Evolutionary conservation across 2,888 invertebrate genomes (phyloP).

Genomic region (Cepaea hortensis): DNA sequence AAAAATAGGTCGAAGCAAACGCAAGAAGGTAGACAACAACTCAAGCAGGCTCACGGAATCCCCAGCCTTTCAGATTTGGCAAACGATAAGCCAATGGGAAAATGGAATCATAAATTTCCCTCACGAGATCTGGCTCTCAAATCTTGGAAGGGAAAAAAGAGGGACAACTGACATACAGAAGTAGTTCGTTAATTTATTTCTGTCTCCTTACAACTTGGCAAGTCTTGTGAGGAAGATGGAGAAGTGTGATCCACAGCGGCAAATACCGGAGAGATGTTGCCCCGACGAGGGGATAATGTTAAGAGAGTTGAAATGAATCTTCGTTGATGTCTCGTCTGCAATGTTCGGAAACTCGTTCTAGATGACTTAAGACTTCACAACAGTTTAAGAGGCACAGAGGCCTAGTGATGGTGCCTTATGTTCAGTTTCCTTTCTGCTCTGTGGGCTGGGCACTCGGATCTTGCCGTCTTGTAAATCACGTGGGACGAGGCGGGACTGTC

Average conservation of each 20-base stretch:
- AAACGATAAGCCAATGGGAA: slow-evolving; percentile 26
- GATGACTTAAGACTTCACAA: slow-evolving; percentile 8
- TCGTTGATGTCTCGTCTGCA: not conserved
- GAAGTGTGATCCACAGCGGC: not conserved
- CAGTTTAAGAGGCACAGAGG: not conserved
- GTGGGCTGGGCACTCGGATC: not conserved
- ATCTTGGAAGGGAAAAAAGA: slow-evolving; percentile 11
- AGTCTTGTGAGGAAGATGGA: not conserved
- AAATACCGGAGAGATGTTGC: not conserved
- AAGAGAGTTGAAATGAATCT: not conserved
- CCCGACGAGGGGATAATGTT: not conserved
- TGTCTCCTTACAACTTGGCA: not conserved
- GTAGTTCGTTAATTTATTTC: slow-evolving; percentile 11
- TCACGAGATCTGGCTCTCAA: slow-evolving; percentile 27
- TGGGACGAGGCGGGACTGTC: not conserved
- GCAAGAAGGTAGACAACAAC: slow-evolving; percentile 7
- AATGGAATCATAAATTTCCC: slow-evolving; percentile 35
- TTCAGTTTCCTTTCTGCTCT: not conserved
- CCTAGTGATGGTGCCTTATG: not conserved
- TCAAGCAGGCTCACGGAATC: not conserved
- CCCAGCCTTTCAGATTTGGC: slow-evolving; percentile 2
- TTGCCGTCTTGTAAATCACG: not conserved
- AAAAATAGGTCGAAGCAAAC: slow-evolving; percentile 10
- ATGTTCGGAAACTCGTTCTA: slow-evolving; percentile 4
- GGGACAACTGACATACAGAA: slow-evolving; percentile 1